Conservation (phyloP, 2,888 invertebrate genomes). For the Sminthurides aquaticus region DNA sequence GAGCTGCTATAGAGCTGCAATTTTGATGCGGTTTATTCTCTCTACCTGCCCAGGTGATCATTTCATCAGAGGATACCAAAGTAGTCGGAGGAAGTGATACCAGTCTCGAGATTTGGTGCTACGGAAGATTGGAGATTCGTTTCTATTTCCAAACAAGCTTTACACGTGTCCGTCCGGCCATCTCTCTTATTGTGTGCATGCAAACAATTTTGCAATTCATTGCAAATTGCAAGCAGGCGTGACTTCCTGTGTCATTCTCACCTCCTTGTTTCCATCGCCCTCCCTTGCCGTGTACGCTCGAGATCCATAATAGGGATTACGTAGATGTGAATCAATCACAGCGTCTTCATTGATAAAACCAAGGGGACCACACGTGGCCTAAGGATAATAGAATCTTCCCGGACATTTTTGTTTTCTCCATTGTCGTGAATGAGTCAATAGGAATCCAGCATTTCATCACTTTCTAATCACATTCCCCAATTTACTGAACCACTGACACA, state of each 20-base stretch:
- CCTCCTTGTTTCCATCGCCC: background rate
- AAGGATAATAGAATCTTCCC: background rate
- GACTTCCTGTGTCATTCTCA: background rate
- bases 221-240: background rate
- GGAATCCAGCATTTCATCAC: background rate
- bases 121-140: background rate
- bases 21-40: background rate
- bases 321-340: background rate
- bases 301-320: background rate
- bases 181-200: background rate
- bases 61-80: background rate
- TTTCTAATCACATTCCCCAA: too few species aligned
- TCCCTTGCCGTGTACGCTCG: background rate
- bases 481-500: too few species aligned
- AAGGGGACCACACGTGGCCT: background rate
- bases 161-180: too few species aligned
- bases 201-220: background rate
- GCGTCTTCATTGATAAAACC: background rate
- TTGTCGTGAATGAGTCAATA: conserved; percentile 3
- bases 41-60: background rate
- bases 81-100: background rate
- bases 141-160: too few species aligned
- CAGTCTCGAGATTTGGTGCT: background rate
- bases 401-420: background rate
- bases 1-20: background rate